Percentiles rank a stretch among this genome's conserved stretches.
phyloP scores from a whole-genome alignment of 2,113 vertebrate genomes.

The Indicator indicator region DNA sequence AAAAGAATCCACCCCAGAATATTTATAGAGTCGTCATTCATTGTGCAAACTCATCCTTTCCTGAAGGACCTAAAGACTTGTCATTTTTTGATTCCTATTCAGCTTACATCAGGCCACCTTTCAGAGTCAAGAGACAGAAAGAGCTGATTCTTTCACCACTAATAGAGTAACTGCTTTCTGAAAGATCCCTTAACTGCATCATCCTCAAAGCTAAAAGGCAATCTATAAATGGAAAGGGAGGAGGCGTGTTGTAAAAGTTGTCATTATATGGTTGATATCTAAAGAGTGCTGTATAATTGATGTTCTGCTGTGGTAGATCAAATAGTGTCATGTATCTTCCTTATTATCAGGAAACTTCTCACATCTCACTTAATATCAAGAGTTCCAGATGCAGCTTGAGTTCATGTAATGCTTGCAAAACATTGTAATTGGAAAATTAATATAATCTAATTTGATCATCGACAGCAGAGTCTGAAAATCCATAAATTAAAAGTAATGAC shows the following conservation, averaged over 20 bases:
- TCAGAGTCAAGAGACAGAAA: not conserved
- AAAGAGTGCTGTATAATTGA: not conserved
- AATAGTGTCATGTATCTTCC: not conserved
- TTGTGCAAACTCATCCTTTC: not conserved
- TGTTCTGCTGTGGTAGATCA: not conserved
- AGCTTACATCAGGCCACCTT: not conserved
- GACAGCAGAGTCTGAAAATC: not conserved
- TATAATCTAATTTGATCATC: not conserved
- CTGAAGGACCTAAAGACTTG: not conserved
- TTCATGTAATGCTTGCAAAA: not conserved
- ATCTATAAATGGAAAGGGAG: not conserved
- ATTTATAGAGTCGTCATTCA: not conserved
- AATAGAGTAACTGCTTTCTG: not conserved
- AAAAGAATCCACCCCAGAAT: not conserved
- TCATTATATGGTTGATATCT: not conserved
- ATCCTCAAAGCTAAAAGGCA: not conserved
- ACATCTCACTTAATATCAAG: not conserved
- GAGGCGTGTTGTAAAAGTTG: not conserved
- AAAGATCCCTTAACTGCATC: not conserved
- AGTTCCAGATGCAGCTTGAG: not conserved
- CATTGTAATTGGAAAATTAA: conserved; percentile 23
- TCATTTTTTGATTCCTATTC: not conserved
- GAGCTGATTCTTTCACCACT: not conserved
- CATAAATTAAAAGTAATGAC: not conserved
- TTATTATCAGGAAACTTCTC: not conserved